These are phyloP conservation scores for Casuarius casuarius DNA, from an alignment of 2,113 vertebrate genomes.

Conservation along the genomic window DNA sequence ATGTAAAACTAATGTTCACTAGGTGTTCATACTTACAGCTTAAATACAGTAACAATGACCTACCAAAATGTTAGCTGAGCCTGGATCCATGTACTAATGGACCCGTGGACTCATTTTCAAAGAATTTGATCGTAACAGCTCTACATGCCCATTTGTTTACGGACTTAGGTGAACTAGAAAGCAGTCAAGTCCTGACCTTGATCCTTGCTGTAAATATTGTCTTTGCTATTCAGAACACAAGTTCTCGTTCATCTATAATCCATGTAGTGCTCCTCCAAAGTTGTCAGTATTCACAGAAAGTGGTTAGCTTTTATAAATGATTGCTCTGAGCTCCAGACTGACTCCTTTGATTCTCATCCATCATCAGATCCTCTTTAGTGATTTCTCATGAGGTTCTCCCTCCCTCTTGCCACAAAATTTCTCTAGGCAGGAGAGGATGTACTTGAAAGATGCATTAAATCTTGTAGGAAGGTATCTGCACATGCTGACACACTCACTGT, in stretches of 20 bases:
- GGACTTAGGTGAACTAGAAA: not conserved
- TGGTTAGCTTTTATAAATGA: not conserved
- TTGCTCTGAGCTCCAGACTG: not conserved
- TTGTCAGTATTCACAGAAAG: not conserved
- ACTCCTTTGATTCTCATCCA: slow-evolving; percentile 21
- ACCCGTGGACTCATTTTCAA: not conserved
- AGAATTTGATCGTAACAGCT: not conserved
- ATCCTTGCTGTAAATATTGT: not conserved
- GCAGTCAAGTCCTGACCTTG: not conserved
- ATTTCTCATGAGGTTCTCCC: not conserved
- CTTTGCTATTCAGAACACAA: not conserved
- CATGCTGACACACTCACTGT: not conserved
- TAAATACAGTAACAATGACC: not conserved
- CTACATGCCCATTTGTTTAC: not conserved
- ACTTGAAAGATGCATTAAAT: not conserved
- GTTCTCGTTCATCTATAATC: not conserved
- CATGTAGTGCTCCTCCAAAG: not conserved
- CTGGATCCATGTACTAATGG: not conserved
- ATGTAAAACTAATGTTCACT: not conserved
- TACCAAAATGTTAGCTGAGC: not conserved
- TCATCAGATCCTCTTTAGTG: not conserved
- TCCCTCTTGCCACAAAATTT: slow-evolving; percentile 8
- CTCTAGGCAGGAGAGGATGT: not conserved
- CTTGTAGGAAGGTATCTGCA: not conserved
- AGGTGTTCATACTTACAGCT: not conserved